Evolutionary conservation across 1,140 invertebrate species (phyloP).

Genomic region (Macrotrachela quadricornifera): DNA sequence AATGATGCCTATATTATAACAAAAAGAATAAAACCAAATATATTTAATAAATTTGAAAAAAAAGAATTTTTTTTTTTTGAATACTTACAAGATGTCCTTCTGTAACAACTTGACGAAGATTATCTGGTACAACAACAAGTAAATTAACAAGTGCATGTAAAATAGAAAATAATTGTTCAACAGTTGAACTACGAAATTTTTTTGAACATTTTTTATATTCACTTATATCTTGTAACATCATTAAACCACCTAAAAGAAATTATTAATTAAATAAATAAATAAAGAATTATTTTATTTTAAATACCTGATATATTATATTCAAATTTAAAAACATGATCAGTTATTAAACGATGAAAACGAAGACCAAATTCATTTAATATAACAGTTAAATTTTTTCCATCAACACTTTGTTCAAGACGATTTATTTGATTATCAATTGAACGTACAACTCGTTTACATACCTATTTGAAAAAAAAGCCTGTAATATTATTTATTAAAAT

Average conservation of each 20-base stretch:
- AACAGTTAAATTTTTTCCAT: conserved; percentile 72
- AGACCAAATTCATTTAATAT: conserved; percentile 68
- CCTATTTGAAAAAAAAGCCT: not conserved
- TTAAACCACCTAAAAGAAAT: conserved; percentile 55
- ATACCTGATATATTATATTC: conserved; percentile 76
- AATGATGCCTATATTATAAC: conserved; percentile 49
- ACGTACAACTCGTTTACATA: conserved; percentile 62
- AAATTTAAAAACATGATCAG: conserved; percentile 79
- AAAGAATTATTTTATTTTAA: conserved; percentile 8
- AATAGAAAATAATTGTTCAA: conserved; percentile 70
- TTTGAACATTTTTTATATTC: conserved; percentile 64
- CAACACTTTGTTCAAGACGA: conserved; percentile 58
- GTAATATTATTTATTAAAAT: no score
- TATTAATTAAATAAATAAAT: conserved; percentile 3
- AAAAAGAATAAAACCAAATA: conserved; percentile 9
- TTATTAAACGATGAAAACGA: conserved; percentile 72
- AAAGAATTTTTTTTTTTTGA: not conserved
- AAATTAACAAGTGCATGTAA: conserved; percentile 84
- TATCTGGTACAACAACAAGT: conserved; percentile 78
- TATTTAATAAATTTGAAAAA: conserved; percentile 5
- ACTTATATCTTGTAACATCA: conserved; percentile 89
- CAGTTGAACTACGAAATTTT: conserved; percentile 47
- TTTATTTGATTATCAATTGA: conserved; percentile 54
- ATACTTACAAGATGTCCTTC: conserved; percentile 65
- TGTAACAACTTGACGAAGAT: conserved; percentile 76